Evolutionary conservation across 2,113 vertebrate genomes (phyloP).

Genomic region (Atrichornis clamosus): DNA sequence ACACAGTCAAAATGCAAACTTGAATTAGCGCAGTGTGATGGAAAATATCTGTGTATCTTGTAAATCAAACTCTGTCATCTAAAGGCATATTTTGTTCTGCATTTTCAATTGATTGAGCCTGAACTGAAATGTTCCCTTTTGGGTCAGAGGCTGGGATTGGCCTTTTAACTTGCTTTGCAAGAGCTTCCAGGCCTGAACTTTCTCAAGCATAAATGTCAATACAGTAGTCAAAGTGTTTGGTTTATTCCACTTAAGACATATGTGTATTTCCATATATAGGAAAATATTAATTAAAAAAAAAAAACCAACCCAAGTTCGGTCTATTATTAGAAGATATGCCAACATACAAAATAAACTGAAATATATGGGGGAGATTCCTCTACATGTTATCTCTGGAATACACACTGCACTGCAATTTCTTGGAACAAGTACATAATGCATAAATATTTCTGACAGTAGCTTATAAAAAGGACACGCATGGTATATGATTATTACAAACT

Average conservation of each 20-base stretch:
- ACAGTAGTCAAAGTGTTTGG: slow-evolving; percentile 26
- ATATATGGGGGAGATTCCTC: background rate
- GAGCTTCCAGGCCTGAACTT: slow-evolving; percentile 64
- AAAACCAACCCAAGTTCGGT: background rate
- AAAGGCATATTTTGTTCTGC: background rate
- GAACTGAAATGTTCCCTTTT: slow-evolving; percentile 55
- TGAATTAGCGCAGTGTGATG: slow-evolving; percentile 1
- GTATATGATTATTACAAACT: background rate
- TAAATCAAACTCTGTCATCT: slow-evolving; percentile 24
- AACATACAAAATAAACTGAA: background rate
- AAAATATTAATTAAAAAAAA: slow-evolving; percentile 1
- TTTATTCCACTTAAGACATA: background rate
- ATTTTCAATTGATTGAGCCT: slow-evolving; percentile 62
- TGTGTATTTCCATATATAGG: background rate
- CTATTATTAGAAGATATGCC: background rate
- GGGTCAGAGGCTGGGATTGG: slow-evolving; percentile 50
- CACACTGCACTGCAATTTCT: background rate
- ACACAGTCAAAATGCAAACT: background rate
- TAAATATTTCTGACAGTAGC: background rate
- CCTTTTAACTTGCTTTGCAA: slow-evolving; percentile 52
- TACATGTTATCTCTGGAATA: background rate
- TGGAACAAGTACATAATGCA: background rate
- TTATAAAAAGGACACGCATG: background rate
- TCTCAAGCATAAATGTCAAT: slow-evolving; percentile 69
- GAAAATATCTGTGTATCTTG: background rate